Evolutionary conservation across 2,113 vertebrate genomes (phyloP).

Genomic region (Aptenodytes forsteri): DNA sequence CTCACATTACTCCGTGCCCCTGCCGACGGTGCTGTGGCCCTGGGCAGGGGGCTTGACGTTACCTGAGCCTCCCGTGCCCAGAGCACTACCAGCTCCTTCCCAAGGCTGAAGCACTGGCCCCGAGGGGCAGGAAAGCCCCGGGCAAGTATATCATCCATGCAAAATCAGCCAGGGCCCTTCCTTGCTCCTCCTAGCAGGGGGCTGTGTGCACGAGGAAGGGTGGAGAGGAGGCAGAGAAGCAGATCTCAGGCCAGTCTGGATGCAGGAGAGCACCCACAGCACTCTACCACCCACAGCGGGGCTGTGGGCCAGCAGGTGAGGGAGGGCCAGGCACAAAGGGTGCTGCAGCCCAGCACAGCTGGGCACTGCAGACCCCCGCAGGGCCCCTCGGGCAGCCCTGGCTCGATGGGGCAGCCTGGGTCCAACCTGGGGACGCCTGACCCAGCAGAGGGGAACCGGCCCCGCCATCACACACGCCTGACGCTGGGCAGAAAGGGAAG

Average conservation of each 20-base stretch:
- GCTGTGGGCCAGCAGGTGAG: too few species aligned
- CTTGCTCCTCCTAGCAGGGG: not conserved
- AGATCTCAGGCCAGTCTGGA: too few species aligned
- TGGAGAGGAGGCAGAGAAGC: not conserved
- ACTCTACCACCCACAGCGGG: too few species aligned
- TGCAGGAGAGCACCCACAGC: not conserved
- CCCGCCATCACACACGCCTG: too few species aligned
- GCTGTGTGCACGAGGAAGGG: not conserved
- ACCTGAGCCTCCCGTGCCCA: fast-evolving
- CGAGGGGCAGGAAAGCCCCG: not conserved
- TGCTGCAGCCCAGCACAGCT: not conserved
- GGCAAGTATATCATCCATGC: fast-evolving
- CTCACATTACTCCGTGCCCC: not conserved
- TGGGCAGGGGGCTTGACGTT: fast-evolving
- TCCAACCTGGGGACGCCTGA: not conserved
- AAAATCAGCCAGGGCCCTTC: not conserved
- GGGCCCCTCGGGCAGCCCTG: not conserved
- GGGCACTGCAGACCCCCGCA: not conserved
- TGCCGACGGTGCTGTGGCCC: not conserved
- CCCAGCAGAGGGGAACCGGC: not conserved
- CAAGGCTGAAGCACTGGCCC: not conserved
- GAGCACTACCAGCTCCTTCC: not conserved
- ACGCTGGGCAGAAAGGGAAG: not conserved
- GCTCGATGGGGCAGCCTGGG: not conserved
- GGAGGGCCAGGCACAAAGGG: not conserved